Evolutionary conservation across 2,113 vertebrate genomes (phyloP).

Genomic region (Misgurnus anguillicaudatus): DNA sequence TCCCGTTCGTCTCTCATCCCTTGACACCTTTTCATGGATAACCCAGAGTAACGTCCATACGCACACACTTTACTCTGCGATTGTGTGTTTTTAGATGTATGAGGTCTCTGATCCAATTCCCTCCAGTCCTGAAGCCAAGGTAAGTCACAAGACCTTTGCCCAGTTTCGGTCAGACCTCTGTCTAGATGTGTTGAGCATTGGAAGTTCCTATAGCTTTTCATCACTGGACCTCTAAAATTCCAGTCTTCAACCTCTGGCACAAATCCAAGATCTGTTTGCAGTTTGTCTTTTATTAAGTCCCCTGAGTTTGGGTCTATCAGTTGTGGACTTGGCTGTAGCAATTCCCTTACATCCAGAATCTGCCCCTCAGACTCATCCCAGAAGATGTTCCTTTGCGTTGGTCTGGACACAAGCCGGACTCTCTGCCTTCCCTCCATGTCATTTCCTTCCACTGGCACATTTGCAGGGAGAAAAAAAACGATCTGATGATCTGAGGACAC

Average conservation of each 20-base stretch:
- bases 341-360: conserved; percentile 60
- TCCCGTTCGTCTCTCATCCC: neutral
- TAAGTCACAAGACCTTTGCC: neutral
- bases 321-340: conserved; percentile 45
- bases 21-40: neutral
- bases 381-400: conserved; percentile 63
- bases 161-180: neutral
- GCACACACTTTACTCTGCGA: conserved; percentile 28
- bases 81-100: conserved; percentile 19
- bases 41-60: conserved; percentile 6
- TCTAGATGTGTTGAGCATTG: neutral
- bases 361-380: conserved; percentile 77
- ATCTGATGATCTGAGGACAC: neutral
- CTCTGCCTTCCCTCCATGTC: conserved; percentile 40
- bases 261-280: neutral
- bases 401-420: conserved; percentile 62
- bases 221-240: neutral
- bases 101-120: neutral
- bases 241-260: neutral
- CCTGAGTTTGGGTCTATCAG: conserved; percentile 7
- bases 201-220: neutral
- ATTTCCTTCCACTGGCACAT: conserved; percentile 15
- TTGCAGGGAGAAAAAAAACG: neutral
- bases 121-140: conserved; percentile 50
- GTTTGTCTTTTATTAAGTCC: conserved; percentile 13